Base-by-base conservation (phyloP, 2,113 vertebrate genomes). In the Gadus chalcogrammus region DNA sequence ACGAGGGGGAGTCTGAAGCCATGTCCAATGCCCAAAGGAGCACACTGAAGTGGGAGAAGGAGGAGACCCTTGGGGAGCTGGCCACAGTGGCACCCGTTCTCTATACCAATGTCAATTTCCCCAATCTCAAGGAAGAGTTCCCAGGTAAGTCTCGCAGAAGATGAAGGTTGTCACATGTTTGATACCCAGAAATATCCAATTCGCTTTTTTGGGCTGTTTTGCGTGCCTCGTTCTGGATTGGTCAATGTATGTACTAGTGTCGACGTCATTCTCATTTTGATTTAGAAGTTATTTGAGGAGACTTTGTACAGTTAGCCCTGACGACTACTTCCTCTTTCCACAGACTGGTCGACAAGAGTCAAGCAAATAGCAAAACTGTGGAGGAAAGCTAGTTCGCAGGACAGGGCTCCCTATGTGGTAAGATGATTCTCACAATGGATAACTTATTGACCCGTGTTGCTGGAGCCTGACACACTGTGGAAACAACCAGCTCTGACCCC, bases 341-440 rank as follows among this genome's bases (percentile, higher is more conserved):
- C 84, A 99, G 97, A 99, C 78, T 99, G 97, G 97, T 86, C 95
- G 31, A 99, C 96, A 61, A 92, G 97, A 91, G 95, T 97, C 83
- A 99, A 99, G 81, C 97, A 99, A 80, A 99, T 99, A 84, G 96
- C 97, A 77, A 99, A 99, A 84, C 85, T 99, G 22, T 99, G 97
- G 97, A 94, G 97, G 84, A 99, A 99, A 90, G 97, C 97, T 78
- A 99, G 97, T 83, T 98, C 97, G 1, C 97, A 98, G 87, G 97
- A 99, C 85, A 95, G 97, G 86, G 94, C 95, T 72, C 97, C 97
- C 31, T 99, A 98, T 83, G 96, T 99, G 97, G 97, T 99, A 96
- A 95, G 92, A 75, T 55, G 24, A 69, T 62, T 72, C 15, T 72
- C 64, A 17, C 35, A 64, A 11, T 73, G 66, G 17, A 38, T 65